Percentiles rank a stretch among this genome's conserved stretches.
Conservation (phyloP, 2,113 vertebrate species). For the Dipodomys stephensi region DNA sequence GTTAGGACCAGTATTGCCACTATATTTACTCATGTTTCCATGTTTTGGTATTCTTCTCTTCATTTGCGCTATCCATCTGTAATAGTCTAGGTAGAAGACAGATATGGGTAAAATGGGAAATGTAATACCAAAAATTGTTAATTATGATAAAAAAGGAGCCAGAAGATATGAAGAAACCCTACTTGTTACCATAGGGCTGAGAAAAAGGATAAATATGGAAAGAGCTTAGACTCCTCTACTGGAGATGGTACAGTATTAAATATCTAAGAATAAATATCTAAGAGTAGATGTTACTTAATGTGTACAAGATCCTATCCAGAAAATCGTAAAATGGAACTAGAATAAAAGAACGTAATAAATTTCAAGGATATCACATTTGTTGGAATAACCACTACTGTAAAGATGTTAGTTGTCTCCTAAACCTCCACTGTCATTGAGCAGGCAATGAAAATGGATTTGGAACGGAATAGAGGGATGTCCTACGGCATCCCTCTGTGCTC, state of each 20-base stretch:
- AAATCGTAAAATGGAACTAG: neutral
- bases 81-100: neutral
- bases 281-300: neutral
- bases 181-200: neutral
- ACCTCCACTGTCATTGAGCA: neutral
- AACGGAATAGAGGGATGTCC: neutral
- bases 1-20: neutral
- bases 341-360: neutral
- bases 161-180: neutral
- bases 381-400: neutral
- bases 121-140: constrained; percentile 10
- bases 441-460: neutral
- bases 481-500: neutral
- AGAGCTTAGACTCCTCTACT: neutral
- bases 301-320: neutral
- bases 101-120: neutral
- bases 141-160: constrained; percentile 1
- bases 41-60: neutral
- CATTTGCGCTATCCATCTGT: neutral
- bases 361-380: neutral
- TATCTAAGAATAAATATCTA: neutral
- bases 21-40: neutral
- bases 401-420: neutral
- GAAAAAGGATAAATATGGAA: neutral
- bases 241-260: neutral